A percentile compares a stretch with the other conserved stretches of the same genome.
Evolutionary conservation across 2,797 vertebrate species (phyloP).

Genomic region (Rhodeus uyekii): DNA sequence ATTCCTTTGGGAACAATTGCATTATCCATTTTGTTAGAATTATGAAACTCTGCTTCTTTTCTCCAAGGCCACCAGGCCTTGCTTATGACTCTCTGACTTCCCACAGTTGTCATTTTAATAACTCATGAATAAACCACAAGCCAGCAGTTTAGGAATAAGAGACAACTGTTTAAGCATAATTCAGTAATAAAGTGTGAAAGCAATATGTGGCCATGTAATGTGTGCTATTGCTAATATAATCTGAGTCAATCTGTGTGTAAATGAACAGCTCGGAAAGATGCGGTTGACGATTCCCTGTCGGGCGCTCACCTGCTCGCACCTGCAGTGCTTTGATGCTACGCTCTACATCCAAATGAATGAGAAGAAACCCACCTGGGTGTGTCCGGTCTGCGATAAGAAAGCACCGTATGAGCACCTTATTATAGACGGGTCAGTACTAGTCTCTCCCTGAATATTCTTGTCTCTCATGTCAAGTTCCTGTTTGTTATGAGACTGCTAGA

Average conservation of each 20-base stretch:
- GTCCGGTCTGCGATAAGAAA: constrained; percentile 98
- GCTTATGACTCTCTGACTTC: not conserved
- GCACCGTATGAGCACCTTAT: constrained; percentile 97
- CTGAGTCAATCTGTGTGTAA: constrained; percentile 14
- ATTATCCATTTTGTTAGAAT: constrained; percentile 11
- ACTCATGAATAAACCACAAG: not conserved
- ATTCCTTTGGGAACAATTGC: not conserved
- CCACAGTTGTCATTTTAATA: not conserved
- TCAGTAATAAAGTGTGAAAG: not conserved
- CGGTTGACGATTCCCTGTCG: constrained; percentile 93
- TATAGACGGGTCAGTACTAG: constrained; percentile 90
- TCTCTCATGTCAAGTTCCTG: no score
- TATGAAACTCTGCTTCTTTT: not conserved
- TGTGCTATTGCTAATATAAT: not conserved
- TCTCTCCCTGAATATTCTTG: no score
- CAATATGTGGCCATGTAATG: constrained; percentile 76
- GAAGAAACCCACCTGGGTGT: constrained; percentile 99
- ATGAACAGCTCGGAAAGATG: constrained; percentile 92
- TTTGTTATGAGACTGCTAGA: no score
- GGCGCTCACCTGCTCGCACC: constrained; percentile 93
- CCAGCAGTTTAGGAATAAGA: not conserved
- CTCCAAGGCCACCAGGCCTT: not conserved
- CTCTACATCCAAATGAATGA: constrained; percentile 99
- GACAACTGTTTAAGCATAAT: not conserved
- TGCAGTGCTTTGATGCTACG: constrained; percentile 97